Conservation (phyloP, 2,888 invertebrate species). For the Branchellion lobata region DNA sequence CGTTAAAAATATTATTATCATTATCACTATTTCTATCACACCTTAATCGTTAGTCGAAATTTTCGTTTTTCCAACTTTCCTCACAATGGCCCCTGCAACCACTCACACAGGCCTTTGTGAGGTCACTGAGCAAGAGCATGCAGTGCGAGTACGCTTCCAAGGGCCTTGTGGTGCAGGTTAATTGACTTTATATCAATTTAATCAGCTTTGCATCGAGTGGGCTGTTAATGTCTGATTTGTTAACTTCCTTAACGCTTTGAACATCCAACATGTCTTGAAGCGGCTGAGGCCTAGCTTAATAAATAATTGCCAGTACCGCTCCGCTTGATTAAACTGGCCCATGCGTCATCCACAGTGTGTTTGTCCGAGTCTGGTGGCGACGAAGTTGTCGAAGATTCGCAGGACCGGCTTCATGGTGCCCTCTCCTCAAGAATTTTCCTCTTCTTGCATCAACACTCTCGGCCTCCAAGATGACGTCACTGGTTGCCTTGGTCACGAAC, state of each 20-base stretch:
- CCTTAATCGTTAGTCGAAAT: too few relatives aligned
- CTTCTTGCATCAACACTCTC: constrained; percentile 58
- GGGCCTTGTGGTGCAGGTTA: constrained; percentile 62
- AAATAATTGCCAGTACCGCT: too few relatives aligned
- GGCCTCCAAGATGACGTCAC: constrained; percentile 57
- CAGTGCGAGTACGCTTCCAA: constrained; percentile 60
- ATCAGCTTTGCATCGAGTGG: too few relatives aligned
- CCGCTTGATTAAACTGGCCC: neutral
- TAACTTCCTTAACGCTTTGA: too few relatives aligned
- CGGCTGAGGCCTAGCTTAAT: too few relatives aligned
- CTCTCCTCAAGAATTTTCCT: constrained; percentile 57
- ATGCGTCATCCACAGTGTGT: constrained; percentile 67
- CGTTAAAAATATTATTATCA: too few relatives aligned
- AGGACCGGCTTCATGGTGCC: constrained; percentile 58
- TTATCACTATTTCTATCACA: too few relatives aligned
- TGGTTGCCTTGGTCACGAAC: constrained; percentile 60
- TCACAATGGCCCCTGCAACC: too few relatives aligned
- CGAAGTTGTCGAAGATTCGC: constrained; percentile 67
- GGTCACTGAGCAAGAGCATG: constrained; percentile 59
- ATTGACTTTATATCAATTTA: neutral
- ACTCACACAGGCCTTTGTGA: constrained; percentile 58
- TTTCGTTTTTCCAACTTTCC: too few relatives aligned
- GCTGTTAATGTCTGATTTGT: too few relatives aligned
- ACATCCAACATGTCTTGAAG: too few relatives aligned
- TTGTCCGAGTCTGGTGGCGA: constrained; percentile 83